Base-by-base conservation (phyloP, 2,888 invertebrate genomes). In the Aethes cnicana region DNA sequence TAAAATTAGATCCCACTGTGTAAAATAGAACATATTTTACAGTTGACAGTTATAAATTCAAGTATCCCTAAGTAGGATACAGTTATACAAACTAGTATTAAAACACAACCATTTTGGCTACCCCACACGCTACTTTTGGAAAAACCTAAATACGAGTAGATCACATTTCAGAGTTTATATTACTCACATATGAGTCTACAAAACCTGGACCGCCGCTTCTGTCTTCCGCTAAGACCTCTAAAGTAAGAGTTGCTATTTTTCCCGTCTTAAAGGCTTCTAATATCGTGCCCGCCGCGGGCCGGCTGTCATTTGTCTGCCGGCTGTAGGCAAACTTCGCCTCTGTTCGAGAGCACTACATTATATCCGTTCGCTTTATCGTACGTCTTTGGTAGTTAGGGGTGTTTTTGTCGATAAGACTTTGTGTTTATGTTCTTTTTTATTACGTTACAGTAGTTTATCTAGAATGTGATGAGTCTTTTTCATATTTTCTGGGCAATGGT, bases 331-430 rank as follows among this genome's bases (percentile, higher is more conserved):
- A 86, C 85, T 85, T 85, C 77, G 77, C 77, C 77, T 74, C 75
- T 87, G 84, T 87, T 86, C 83, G 85, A 85, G 84, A 85, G 83
- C 81, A 85, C 83, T 86, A 82, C 84, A 84, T 86, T 86, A 85
- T 84, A 85, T 80, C 79, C 77, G 67, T 76, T 74, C 71, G 82
- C 81, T 84, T 81, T 82, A 84, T 81, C 79, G 77, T 81, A 72
- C 66, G 65, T 62, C 63, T 70, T 33, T 39, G 18, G 7, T 63
- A 71, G 70, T 54, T 69, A 56, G 58, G 73, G 35, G 47, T 30
- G 36, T 57, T 46, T 42, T 46, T 58, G 56, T 54, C 60, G 47
- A 61, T 64, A 61, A 41, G 12, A 11, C 3, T 9, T 9, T 26
- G n/a, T 46, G 25, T 46, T 46, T 8, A 23, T 46, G 7, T 35